Evolutionary conservation across 2,888 invertebrate species (phyloP).

Genomic region (Blomia tropicalis): DNA sequence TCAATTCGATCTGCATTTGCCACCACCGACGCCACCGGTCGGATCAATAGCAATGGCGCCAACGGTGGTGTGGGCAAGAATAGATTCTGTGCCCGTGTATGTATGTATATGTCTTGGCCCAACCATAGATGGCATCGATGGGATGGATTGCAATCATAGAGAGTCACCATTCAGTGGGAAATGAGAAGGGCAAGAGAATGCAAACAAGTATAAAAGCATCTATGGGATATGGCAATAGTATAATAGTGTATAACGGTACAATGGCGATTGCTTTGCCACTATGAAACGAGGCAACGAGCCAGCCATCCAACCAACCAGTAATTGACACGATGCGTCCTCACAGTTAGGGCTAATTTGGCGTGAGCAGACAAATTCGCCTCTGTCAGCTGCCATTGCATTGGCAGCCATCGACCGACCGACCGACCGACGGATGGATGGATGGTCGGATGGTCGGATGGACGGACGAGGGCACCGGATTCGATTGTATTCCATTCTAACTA

Average conservation of each 20-base stretch:
- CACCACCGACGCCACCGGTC: too few species aligned
- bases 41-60: too few species aligned
- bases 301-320: background rate
- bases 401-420: slow-evolving; percentile 2
- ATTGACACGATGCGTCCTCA: slow-evolving; percentile 7
- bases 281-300: background rate
- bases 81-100: too few species aligned
- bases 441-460: too few species aligned
- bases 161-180: background rate
- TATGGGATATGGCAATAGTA: too few species aligned
- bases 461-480: background rate
- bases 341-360: slow-evolving; percentile 9
- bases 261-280: background rate
- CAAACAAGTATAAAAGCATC: too few species aligned
- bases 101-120: too few species aligned
- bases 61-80: too few species aligned
- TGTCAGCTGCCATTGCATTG: slow-evolving; percentile 6
- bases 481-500: slow-evolving; percentile 2
- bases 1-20: too few species aligned
- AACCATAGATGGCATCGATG: background rate
- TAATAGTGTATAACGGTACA: background rate
- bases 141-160: background rate
- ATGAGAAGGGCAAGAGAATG: too few species aligned
- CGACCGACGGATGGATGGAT: too few species aligned
- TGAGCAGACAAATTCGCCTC: slow-evolving; percentile 7